A percentile compares a stretch with the other conserved stretches of the same genome.
Conservation (phyloP, 2,113 vertebrate species). For the Herpailurus yagouaroundi region DNA sequence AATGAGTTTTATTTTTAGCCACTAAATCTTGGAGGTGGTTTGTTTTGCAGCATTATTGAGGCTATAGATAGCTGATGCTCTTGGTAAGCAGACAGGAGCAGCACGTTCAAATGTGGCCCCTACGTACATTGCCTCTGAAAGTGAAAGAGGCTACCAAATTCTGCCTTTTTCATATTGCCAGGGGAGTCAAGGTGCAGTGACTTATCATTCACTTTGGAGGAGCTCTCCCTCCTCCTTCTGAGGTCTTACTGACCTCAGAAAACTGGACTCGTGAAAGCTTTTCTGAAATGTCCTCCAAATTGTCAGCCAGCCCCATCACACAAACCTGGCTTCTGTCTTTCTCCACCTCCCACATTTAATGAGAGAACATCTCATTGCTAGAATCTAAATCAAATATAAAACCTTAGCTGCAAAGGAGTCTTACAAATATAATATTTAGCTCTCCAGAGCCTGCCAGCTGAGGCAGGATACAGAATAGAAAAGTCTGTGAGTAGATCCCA, state of each 20-base stretch:
- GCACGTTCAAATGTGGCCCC: neutral
- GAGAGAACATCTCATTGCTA: neutral
- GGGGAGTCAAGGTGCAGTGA: neutral
- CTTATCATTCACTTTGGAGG: neutral
- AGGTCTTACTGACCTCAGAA: neutral
- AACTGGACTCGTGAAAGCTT: neutral
- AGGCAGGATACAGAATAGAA: neutral
- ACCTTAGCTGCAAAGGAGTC: neutral
- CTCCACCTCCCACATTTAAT: neutral
- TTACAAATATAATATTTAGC: neutral
- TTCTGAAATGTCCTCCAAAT: neutral
- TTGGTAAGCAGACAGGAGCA: neutral
- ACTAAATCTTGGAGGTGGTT: neutral
- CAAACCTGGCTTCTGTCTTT: neutral
- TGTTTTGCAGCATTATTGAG: neutral
- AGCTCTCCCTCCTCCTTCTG: neutral
- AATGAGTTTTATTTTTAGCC: neutral
- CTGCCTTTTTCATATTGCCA: neutral
- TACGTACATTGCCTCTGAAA: neutral
- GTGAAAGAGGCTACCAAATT: neutral
- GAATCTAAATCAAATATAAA: neutral
- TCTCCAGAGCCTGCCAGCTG: neutral
- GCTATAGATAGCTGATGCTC: neutral
- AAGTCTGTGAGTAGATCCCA: neutral
- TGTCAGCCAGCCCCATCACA: neutral